Percentiles rank a stretch among this genome's conserved stretches.
phyloP scores from a whole-genome alignment of 2,888 invertebrate species.

The Zonitis immaculata region DNA sequence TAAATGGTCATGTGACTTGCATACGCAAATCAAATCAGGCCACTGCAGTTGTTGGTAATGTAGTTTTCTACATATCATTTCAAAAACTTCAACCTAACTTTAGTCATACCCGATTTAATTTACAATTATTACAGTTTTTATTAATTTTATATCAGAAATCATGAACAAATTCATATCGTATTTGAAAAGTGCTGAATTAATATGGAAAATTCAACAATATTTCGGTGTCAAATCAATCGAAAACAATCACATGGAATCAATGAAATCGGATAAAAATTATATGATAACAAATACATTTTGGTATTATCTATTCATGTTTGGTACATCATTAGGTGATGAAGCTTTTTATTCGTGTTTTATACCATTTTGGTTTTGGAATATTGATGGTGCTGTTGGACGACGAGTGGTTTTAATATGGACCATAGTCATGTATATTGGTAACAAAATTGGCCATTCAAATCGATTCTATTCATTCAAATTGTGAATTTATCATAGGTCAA shows the following conservation, averaged over 20 bases:
- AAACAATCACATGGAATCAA: conserved; percentile 22
- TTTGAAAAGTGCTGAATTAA: conserved; percentile 70
- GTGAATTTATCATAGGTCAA: conserved; percentile 74
- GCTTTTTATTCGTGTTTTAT: conserved; percentile 87
- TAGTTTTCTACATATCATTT: neutral
- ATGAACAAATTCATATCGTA: conserved; percentile 53
- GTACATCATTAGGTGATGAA: conserved; percentile 86
- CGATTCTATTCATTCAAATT: neutral
- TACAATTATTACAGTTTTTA: too few species aligned
- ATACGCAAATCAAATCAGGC: neutral
- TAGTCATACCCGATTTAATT: neutral
- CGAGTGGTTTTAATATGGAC: conserved; percentile 80
- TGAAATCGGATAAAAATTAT: conserved; percentile 38
- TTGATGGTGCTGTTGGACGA: conserved; percentile 81
- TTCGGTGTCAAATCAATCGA: conserved; percentile 63
- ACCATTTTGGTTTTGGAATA: conserved; percentile 93
- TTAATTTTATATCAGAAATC: neutral
- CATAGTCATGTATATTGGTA: conserved; percentile 78
- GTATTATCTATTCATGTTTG: conserved; percentile 80
- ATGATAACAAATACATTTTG: conserved; percentile 69
- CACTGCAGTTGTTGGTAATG: neutral
- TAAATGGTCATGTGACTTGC: neutral
- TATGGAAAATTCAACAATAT: conserved; percentile 71
- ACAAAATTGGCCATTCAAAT: conserved; percentile 23
- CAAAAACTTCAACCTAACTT: neutral